phyloP scores from a whole-genome alignment of 2,888 invertebrate genomes.

The Octodonta nipae region DNA sequence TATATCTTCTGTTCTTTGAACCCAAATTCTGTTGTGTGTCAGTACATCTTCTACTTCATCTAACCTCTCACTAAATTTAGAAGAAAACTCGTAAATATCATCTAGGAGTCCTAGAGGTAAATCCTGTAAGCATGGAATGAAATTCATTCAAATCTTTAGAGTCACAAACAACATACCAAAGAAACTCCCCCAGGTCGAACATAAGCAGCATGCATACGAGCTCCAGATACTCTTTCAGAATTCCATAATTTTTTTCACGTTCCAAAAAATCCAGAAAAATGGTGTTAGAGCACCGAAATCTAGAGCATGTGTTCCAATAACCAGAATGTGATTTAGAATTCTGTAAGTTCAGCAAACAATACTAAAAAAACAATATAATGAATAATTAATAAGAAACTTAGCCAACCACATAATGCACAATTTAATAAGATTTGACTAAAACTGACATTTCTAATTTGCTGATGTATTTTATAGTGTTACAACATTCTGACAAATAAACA shows the following conservation, averaged over 20 bases:
- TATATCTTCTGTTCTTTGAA: constrained; percentile 77
- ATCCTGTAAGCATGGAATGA: constrained; percentile 48
- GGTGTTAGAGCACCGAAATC: constrained; percentile 97
- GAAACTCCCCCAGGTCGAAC: constrained; percentile 91
- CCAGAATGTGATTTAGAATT: constrained; percentile 95
- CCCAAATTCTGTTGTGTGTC: constrained; percentile 88
- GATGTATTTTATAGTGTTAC: too few species aligned
- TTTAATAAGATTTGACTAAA: too few species aligned
- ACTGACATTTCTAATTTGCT: too few species aligned
- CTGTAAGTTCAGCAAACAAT: constrained; percentile 92
- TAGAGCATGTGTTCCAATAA: constrained; percentile 87
- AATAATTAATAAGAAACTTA: too few species aligned
- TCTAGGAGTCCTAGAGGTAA: constrained; percentile 91
- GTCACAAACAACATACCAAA: constrained; percentile 38
- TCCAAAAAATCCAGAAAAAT: constrained; percentile 98
- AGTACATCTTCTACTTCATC: constrained; percentile 95
- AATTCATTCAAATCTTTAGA: constrained; percentile 1
- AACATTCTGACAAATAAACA: too few species aligned
- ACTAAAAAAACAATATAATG: too few species aligned
- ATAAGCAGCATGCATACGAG: constrained; percentile 98
- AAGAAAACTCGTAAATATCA: constrained; percentile 86
- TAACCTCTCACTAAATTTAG: constrained; percentile 75
- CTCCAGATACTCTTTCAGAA: constrained; percentile 94
- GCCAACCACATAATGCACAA: too few species aligned
- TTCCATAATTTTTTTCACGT: constrained; percentile 96